These are phyloP conservation scores for Theocolax elegans DNA, from an alignment of 1,140 invertebrate genomes.

Conservation along the genomic window DNA sequence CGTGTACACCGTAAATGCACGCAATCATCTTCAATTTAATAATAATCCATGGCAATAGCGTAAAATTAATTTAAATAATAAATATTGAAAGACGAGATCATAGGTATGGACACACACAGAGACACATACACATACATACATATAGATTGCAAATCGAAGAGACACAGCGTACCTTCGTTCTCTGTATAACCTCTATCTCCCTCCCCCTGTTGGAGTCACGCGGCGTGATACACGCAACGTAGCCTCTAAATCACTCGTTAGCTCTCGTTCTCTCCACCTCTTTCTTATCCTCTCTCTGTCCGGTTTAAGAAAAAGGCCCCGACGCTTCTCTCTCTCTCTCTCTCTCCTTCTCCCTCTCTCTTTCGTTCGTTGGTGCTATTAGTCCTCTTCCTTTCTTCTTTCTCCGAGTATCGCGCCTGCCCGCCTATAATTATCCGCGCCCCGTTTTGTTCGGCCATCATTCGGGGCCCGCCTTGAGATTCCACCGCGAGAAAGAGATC, in stretches of 20 bases:
- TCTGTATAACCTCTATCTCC: conserved; percentile 5
- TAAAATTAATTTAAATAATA: no score
- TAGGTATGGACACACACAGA: no score
- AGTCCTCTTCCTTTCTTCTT: conserved; percentile 22
- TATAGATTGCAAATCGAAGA: no score
- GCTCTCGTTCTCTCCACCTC: not conserved
- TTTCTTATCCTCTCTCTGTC: no score
- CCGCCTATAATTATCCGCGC: conserved; percentile 27
- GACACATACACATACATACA: no score
- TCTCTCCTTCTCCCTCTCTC: conserved; percentile 48
- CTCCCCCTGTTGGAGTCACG: conserved; percentile 33
- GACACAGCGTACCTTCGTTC: no score
- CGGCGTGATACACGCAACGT: conserved; percentile 60
- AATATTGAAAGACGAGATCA: no score
- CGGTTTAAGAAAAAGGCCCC: no score
- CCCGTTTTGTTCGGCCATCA: conserved; percentile 1
- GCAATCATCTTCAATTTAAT: no score
- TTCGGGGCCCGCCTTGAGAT: no score
- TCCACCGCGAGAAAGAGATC: conserved; percentile 8
- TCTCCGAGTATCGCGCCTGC: conserved; percentile 33
- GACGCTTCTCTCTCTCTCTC: conserved; percentile 46
- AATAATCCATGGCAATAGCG: no score
- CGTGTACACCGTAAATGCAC: no score
- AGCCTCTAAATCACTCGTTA: conserved; percentile 56
- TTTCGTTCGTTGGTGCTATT: conserved; percentile 45